These are phyloP conservation scores for Labia minor DNA, from an alignment of 2,888 invertebrate species.

Conservation along the genomic window DNA sequence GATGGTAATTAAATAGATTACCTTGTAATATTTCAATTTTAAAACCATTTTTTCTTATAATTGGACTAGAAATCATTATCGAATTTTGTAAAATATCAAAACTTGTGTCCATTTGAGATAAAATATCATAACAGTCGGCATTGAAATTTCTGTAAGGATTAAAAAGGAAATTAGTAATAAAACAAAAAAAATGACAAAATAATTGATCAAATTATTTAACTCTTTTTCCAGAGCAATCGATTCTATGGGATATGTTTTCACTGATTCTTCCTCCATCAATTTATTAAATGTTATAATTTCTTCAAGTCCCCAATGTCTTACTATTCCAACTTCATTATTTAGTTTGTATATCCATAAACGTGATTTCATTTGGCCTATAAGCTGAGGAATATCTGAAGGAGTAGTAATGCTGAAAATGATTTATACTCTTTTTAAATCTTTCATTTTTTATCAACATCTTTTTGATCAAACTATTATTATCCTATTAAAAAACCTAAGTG, in stretches of 20 bases:
- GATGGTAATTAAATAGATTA: not conserved
- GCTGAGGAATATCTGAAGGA: not conserved
- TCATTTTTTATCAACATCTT: constrained; percentile 14
- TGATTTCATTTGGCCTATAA: constrained; percentile 24
- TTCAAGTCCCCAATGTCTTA: constrained; percentile 25
- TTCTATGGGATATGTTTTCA: constrained; percentile 21
- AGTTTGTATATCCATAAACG: constrained; percentile 24
- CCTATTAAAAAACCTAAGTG: no score
- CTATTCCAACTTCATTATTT: constrained; percentile 23
- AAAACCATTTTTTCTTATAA: constrained; percentile 25
- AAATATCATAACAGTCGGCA: constrained; percentile 21
- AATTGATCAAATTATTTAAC: constrained; percentile 13
- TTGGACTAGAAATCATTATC: constrained; percentile 21
- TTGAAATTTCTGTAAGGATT: constrained; percentile 23
- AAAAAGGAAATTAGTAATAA: constrained; percentile 13
- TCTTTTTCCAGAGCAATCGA: constrained; percentile 17
- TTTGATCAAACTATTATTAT: no score
- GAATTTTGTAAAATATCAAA: constrained; percentile 22
- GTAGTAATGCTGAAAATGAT: not conserved
- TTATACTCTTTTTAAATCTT: not conserved
- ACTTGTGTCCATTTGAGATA: constrained; percentile 22
- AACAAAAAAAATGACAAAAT: not conserved
- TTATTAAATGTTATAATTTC: constrained; percentile 23
- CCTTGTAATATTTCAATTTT: constrained; percentile 23
- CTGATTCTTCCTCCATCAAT: constrained; percentile 21